These are phyloP conservation scores for Ciconia nigra DNA, from an alignment of 2,797 vertebrate genomes.

Conservation along the genomic window DNA sequence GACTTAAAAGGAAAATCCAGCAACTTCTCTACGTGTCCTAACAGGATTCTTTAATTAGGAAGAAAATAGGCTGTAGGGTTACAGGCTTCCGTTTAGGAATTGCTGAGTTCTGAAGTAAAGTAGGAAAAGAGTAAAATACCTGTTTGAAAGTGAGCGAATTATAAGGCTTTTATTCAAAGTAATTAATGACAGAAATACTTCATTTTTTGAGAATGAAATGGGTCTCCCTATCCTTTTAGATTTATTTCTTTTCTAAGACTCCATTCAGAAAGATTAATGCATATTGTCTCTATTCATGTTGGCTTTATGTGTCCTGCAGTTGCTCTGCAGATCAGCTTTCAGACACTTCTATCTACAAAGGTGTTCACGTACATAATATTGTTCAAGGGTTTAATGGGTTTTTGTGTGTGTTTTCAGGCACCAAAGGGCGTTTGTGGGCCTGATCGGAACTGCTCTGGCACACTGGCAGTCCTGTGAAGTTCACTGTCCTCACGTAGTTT, in stretches of 20 bases:
- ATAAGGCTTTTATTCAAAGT: not conserved
- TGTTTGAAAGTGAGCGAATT: not conserved
- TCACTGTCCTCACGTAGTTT: not conserved
- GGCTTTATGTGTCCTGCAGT: not conserved
- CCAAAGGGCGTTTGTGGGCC: not conserved
- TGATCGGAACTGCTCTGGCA: not conserved
- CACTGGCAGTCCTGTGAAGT: not conserved
- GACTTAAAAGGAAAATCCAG: constrained; percentile 1
- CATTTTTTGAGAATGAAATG: not conserved
- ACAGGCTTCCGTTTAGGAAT: not conserved
- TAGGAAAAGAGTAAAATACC: not conserved
- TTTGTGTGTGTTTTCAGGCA: not conserved
- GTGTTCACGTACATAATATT: not conserved
- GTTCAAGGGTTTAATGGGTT: not conserved
- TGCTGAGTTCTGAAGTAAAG: not conserved
- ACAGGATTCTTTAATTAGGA: not conserved
- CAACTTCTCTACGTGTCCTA: not conserved
- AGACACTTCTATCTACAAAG: not conserved
- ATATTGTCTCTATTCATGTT: not conserved
- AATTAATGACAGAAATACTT: not conserved
- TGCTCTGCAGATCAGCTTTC: not conserved
- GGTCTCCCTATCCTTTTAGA: not conserved
- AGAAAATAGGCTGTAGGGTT: not conserved
- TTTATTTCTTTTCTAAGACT: not conserved
- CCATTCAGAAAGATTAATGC: not conserved